A percentile compares a stretch with the other conserved stretches of the same genome.
phyloP scores from a whole-genome alignment of 2,797 vertebrate genomes.

The Clarias fuscus region DNA sequence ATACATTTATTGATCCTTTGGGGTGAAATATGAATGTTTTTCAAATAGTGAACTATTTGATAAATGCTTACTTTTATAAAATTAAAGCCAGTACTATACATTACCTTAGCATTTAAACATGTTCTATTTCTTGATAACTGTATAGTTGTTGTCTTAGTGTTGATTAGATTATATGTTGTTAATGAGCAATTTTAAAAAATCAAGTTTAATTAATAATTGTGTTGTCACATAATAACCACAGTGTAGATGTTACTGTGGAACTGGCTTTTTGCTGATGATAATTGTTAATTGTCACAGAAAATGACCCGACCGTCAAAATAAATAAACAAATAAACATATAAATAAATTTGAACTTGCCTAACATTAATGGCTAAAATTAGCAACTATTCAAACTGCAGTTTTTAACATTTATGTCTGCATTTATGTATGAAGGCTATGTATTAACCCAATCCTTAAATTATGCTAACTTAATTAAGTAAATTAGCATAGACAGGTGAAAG shows the following conservation, averaged over 20 bases:
- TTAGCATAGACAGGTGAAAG: too few species aligned
- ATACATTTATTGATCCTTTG: conserved; percentile 62
- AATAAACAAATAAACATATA: too few species aligned
- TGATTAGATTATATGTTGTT: background rate
- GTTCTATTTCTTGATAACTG: conserved; percentile 10
- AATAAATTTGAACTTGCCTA: too few species aligned
- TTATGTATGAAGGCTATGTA: too few species aligned
- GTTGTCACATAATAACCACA: background rate
- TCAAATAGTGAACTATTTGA: conserved; percentile 53
- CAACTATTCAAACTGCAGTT: too few species aligned
- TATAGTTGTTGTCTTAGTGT: background rate
- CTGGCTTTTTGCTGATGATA: background rate
- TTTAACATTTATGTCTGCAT: too few species aligned
- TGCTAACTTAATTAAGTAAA: too few species aligned
- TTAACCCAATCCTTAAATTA: too few species aligned
- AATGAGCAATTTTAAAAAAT: background rate
- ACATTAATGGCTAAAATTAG: too few species aligned
- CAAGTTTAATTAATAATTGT: background rate
- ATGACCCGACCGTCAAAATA: too few species aligned
- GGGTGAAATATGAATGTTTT: conserved; percentile 52
- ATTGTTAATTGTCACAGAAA: too few species aligned
- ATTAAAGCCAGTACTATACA: background rate
- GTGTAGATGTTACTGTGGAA: background rate
- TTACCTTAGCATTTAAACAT: background rate
- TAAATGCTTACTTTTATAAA: conserved; percentile 16